Conservation (phyloP, 2,113 vertebrate species). For the Hemicordylus capensis region DNA sequence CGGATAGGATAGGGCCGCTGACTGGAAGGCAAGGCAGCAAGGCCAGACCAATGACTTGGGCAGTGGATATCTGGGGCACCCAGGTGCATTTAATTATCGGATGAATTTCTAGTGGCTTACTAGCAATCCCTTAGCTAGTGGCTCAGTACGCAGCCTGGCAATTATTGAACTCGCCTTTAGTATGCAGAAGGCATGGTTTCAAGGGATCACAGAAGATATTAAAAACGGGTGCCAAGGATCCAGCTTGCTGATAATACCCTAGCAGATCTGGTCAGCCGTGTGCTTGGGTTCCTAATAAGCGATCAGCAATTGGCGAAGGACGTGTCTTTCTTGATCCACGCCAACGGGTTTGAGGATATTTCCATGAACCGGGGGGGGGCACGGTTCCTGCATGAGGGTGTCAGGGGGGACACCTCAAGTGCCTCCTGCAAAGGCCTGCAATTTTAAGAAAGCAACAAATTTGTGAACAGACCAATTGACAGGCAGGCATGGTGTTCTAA, state of each 20-base stretch:
- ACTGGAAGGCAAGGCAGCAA: neutral
- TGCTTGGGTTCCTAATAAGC: constrained; percentile 68
- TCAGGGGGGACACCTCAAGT: neutral
- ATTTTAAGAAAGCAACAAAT: constrained; percentile 44
- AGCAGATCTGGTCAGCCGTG: constrained; percentile 51
- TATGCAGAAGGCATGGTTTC: constrained; percentile 67
- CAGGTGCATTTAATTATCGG: neutral
- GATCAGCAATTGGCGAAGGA: constrained; percentile 29
- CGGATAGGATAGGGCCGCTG: too few species aligned
- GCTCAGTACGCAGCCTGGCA: neutral
- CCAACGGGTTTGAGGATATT: constrained; percentile 15
- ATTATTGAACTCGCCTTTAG: constrained; percentile 52
- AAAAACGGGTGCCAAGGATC: constrained; percentile 76
- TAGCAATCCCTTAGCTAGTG: neutral
- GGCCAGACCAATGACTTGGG: neutral
- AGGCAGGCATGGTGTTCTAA: constrained; percentile 68
- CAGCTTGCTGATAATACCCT: constrained; percentile 71
- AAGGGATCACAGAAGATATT: constrained; percentile 75
- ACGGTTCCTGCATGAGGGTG: neutral
- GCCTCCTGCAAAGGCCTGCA: constrained; percentile 30
- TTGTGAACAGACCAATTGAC: neutral
- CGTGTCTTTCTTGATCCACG: neutral
- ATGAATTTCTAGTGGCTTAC: neutral
- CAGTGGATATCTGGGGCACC: neutral
- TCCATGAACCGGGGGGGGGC: constrained; percentile 27